Percentiles rank a stretch among this genome's conserved stretches.
Evolutionary conservation across 2,888 invertebrate genomes (phyloP).

Genomic region (Amphipyra tragopoginis): DNA sequence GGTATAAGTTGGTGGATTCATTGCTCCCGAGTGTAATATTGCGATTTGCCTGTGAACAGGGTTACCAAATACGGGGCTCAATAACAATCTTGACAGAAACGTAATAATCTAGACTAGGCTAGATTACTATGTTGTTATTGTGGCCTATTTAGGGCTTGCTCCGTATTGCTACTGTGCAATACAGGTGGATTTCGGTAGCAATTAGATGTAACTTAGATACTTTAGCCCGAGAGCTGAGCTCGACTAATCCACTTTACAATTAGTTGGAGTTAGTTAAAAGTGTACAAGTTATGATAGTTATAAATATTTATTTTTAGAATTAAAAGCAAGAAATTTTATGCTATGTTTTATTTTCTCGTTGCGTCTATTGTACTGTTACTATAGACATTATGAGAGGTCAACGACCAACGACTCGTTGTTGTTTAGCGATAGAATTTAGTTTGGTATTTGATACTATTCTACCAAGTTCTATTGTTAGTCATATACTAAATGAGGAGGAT

Average conservation of each 20-base stretch:
- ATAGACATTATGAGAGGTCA: conserved; percentile 18
- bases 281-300: conserved; percentile 23
- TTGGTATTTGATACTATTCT: neutral
- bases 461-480: no score
- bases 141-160: neutral
- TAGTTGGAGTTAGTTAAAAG: conserved; percentile 37
- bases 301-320: conserved; percentile 11
- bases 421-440: conserved; percentile 1
- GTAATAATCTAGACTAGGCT: conserved; percentile 1
- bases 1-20: no score
- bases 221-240: conserved; percentile 33
- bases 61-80: neutral
- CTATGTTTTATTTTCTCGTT: conserved; percentile 7
- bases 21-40: no score
- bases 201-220: conserved; percentile 30
- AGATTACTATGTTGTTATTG: conserved; percentile 2
- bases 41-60: conserved; percentile 1
- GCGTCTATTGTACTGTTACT: conserved; percentile 16
- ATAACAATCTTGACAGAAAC: conserved; percentile 1
- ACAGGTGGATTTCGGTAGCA: conserved; percentile 24
- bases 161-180: conserved; percentile 12
- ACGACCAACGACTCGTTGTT: conserved; percentile 17
- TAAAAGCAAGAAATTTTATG: neutral
- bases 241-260: conserved; percentile 40
- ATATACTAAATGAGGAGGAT: no score